A percentile compares a stretch with the other conserved stretches of the same genome.
phyloP scores from a whole-genome alignment of 2,797 vertebrate genomes.

The Myotis pilosus region DNA sequence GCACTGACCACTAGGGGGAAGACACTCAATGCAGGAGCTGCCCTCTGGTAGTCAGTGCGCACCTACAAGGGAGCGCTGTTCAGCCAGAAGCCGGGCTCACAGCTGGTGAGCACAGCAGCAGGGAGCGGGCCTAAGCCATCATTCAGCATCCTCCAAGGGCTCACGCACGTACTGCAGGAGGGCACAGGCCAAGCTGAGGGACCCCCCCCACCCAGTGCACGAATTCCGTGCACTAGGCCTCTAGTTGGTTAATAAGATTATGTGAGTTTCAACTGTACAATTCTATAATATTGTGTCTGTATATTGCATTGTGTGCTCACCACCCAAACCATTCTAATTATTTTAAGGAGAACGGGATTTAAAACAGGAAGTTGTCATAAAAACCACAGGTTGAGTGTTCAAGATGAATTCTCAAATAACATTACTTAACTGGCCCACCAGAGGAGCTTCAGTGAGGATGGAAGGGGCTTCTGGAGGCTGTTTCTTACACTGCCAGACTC shows the following conservation, averaged over 20 bases:
- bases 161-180: no score
- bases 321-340: not conserved
- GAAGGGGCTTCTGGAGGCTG: fast-evolving
- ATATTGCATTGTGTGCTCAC: not conserved
- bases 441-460: not conserved
- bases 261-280: not conserved
- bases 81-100: no score
- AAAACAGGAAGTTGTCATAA: not conserved
- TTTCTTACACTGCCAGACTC: not conserved
- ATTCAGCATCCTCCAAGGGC: no score
- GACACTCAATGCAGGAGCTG: no score
- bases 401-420: not conserved
- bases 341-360: not conserved
- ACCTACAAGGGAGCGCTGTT: no score
- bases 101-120: no score
- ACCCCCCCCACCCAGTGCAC: no score
- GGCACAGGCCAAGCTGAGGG: no score
- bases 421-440: not conserved
- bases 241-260: not conserved
- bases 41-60: no score
- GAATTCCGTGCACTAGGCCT: no score
- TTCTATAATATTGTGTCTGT: not conserved
- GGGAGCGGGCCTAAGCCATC: no score
- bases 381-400: not conserved
- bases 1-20: no score